Base-by-base conservation (phyloP, 2,888 invertebrate species). In the Sycophila texana region DNA sequence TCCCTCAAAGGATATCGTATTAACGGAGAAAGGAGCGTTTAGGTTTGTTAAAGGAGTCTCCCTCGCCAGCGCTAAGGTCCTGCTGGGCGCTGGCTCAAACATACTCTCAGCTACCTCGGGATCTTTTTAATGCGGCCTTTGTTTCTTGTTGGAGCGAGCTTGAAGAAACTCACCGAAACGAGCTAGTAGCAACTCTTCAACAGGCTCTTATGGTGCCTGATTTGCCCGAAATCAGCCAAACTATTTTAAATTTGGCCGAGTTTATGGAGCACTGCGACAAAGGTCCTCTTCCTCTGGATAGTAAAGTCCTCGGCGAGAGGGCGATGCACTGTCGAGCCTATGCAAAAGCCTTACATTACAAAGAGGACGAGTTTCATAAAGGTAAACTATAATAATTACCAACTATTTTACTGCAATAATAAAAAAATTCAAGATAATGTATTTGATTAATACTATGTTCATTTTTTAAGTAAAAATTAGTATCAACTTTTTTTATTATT, bases 251-350 rank as follows among this genome's bases (percentile, higher is more conserved):
- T 91, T 92, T 99, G 82, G 99, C 99, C 0, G 99, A 99, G 90
- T 99, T 99, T 87, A 99, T 99, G 98, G 99, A 99, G 87, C 99
- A 99, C 88, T 99, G 99, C 87, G 99, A 99, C 87, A 96, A 97
- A 87, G 98, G 98, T 30, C 96, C 98, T 0, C 91, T 99, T 81
- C 98, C 99, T 0, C 93, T 99, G 80, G 95, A 97, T 80, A 94
- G 96, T 0, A 95, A 96, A 79, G 91, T 98, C 70, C 91, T 99
- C 0, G 98, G 99, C 0, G 96, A 98, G 84, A 92, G 97, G 71
- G 99, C 99, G 0, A 98, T 99, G 95, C 95, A 97, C 80, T 98
- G 98, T 88, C 93, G 98, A 82, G 93, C 93, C 0, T 96, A 95
- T 87, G 96, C 96, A 14, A 96, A 96, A 89, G 96, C 96, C 0